Evolutionary conservation across 2,888 invertebrate genomes (phyloP), one percentile per base, ranked within the genome.

Genomic region (Plagodis dolabraria): DNA sequence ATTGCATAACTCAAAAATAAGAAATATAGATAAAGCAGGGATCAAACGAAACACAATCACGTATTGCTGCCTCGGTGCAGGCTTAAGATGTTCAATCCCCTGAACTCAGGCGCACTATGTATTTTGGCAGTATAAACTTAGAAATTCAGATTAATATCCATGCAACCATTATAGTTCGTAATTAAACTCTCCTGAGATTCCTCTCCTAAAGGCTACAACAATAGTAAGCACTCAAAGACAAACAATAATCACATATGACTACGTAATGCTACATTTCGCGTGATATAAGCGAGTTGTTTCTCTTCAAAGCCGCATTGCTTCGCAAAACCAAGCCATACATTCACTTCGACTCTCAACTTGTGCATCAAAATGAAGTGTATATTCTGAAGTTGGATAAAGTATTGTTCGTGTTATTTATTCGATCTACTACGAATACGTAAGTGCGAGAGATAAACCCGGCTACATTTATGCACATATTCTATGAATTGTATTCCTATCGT

Each of bases 221-320:
- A 51, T 51, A 60, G 51, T 48, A 60, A 60, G 51, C 55, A 55
- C 43, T 33, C 47, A 44, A n/a, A 42, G 43, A 48, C 68, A 69
- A 69, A 73, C 72, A 75, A 71, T 71, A 62, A 61, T 50, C 53
- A 64, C 48, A 53, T 55, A 64, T 63, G 60, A 64, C 58, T 53
- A 48, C 52, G 33, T 8, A 54, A 53, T 33, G 40, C 38, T 11
- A 62, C 64, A 63, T 51, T 62, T 51, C 45, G 9, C 46, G 57
- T 60, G 58, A 74, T 83, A 81, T 80, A 82, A 80, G 71, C 49
- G 53, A 63, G 68, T 69, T 61, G 67, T 67, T 68, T 69, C 65
- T 66, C 50, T 43, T 60, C 54, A 62, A 33, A 56, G 54, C 47
- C 58, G 8, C 76, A 76, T 75, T 72, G 64, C 53, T 67, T 50